Conservation (phyloP, 2,797 vertebrate genomes). For the Myripristis jacobus region DNA sequence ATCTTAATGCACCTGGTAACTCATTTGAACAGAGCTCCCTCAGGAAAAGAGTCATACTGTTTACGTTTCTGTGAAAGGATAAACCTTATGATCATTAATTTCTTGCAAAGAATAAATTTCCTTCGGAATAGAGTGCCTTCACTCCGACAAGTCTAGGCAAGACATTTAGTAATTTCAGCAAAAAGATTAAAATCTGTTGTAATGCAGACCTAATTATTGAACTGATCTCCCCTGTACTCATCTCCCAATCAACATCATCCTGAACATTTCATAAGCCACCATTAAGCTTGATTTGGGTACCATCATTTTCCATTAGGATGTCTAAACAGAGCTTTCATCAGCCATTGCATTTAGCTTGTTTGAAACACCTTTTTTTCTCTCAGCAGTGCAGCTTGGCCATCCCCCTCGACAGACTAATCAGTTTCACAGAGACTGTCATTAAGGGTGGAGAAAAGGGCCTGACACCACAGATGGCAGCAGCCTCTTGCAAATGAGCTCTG, state of each 20-base stretch:
- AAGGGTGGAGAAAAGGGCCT: slow-evolving; percentile 65
- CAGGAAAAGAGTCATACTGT: no score
- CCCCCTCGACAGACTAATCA: slow-evolving; percentile 62
- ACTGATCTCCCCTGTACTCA: slow-evolving; percentile 7
- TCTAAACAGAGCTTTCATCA: slow-evolving; percentile 51
- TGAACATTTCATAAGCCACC: slow-evolving; percentile 37
- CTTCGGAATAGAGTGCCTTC: background rate
- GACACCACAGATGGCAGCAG: slow-evolving; percentile 79
- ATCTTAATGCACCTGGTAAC: background rate
- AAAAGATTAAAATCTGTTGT: slow-evolving; percentile 27
- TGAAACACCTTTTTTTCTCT: slow-evolving; percentile 57
- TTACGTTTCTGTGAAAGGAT: no score
- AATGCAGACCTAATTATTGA: slow-evolving; percentile 37
- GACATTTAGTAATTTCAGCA: slow-evolving; percentile 26
- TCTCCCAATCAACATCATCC: slow-evolving; percentile 37
- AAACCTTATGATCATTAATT: no score
- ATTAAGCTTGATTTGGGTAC: slow-evolving; percentile 42
- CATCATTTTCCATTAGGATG: slow-evolving; percentile 51
- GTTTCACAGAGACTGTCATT: slow-evolving; percentile 74
- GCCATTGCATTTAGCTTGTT: slow-evolving; percentile 47
- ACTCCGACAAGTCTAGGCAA: slow-evolving; percentile 7
- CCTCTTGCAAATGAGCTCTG: slow-evolving; percentile 79
- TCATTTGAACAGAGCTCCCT: background rate
- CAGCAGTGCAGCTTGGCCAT: slow-evolving; percentile 19
- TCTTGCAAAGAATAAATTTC: background rate